Evolutionary conservation across 2,888 invertebrate genomes (phyloP), one percentile per base, ranked within the genome.

Genomic region (Lepidocyrtinus sp.): DNA sequence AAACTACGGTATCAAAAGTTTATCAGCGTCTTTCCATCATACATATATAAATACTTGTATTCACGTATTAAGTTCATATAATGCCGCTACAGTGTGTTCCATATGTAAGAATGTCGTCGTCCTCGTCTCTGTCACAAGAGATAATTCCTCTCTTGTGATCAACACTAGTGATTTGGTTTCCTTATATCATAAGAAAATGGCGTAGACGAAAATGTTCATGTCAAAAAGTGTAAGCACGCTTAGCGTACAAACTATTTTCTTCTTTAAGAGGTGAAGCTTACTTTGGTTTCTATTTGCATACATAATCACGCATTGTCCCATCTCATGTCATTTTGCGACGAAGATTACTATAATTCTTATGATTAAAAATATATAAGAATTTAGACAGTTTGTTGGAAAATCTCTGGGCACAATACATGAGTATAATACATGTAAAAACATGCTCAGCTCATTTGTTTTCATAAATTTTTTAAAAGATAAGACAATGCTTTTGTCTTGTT

Each of bases 91-190:
- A n/a, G n/a, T n/a, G 5, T 36, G 5, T 36, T 36, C 36, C 12
- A 55, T 59, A 73, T 65, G 73, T 22, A 62, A 22, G 63, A 63
- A 63, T 72, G 72, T 45, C 64, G 25, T 65, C 27, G 63, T 3
- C 22, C 22, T 22, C 64, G 24, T 65, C 65, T 27, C 24, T 55
- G 64, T 73, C 73, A 73, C 19, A 64, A 65, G 15, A 45, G 25
- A 73, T 73, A 67, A 67, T 64, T 64, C 50, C 64, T 72, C 65
- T 26, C 55, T 55, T 19, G 50, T 45, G 55, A 36, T 36, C 36
- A 36, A 36, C 36, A 12, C 36, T 36, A 36, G 36, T 36, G 36
- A 36, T 36, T 36, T 7, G 36, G 36, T 36, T 36, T 36, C 12
- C 36, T 12, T 36, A n/a, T n/a, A n/a, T n/a, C n/a, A n/a, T 36